These are phyloP conservation scores for Meteorus colon DNA, from an alignment of 2,888 invertebrate species.

Conservation along the genomic window DNA sequence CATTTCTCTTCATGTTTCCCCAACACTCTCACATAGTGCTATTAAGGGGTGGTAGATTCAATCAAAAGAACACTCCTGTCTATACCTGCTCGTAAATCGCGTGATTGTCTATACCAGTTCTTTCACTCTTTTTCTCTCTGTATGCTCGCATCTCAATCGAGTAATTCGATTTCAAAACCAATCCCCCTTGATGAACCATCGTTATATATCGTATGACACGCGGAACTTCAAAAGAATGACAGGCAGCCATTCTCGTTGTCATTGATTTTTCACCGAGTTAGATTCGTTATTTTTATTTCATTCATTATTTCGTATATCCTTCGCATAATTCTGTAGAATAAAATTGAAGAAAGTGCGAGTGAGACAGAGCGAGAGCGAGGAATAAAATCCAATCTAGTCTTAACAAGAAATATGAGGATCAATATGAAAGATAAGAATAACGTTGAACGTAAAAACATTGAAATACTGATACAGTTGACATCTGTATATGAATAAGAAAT, in stretches of 20 bases:
- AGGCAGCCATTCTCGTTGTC: not conserved
- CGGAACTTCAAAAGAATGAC: constrained; percentile 19
- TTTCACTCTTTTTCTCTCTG: not conserved
- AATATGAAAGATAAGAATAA: not conserved
- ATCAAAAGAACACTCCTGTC: not conserved
- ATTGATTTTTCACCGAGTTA: not conserved
- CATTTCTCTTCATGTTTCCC: not conserved
- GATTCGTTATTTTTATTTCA: not conserved
- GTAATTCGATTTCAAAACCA: constrained; percentile 32
- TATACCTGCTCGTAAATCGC: constrained; percentile 19
- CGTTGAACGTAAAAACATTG: not conserved
- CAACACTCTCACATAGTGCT: not conserved
- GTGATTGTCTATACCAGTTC: constrained; percentile 30
- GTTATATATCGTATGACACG: constrained; percentile 16
- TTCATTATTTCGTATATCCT: not conserved
- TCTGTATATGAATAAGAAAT: not conserved
- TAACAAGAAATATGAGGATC: not conserved
- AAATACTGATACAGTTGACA: not conserved
- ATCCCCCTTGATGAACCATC: not conserved
- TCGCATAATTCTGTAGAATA: not conserved
- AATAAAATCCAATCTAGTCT: not conserved
- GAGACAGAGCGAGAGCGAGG: not conserved
- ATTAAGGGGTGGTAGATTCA: constrained; percentile 8
- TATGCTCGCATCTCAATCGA: constrained; percentile 30
- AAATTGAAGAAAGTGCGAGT: constrained; percentile 1